Percentiles rank a stretch among this genome's conserved stretches.
Evolutionary conservation across 2,888 invertebrate species (phyloP).

Genomic region (Chymomyza fuscimana): DNA sequence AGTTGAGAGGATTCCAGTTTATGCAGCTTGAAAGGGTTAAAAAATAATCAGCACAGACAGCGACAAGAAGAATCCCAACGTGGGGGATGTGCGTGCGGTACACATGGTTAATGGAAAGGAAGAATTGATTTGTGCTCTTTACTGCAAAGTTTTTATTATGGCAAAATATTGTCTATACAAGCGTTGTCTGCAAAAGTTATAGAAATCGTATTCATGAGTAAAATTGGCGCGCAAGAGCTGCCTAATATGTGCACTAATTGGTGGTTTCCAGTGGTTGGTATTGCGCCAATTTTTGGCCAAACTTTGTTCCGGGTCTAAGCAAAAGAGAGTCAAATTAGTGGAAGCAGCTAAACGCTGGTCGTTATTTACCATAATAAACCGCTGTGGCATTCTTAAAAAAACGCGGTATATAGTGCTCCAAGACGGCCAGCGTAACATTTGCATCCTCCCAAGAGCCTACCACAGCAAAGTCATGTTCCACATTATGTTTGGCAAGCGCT

Average conservation of each 20-base stretch:
- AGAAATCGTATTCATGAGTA: constrained; percentile 62
- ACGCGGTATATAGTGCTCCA: constrained; percentile 88
- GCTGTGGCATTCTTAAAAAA: constrained; percentile 88
- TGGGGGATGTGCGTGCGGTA: background rate
- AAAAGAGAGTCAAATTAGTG: background rate
- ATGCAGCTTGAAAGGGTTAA: constrained; percentile 54
- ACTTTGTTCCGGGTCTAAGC: constrained; percentile 29
- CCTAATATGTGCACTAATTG: constrained; percentile 50
- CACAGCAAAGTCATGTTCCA: constrained; percentile 90
- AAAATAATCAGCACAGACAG: background rate
- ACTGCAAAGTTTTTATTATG: constrained; percentile 30
- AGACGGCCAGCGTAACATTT: constrained; percentile 88
- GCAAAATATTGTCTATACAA: constrained; percentile 60
- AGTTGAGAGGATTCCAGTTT: constrained; percentile 51
- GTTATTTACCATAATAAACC: constrained; percentile 86
- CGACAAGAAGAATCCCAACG: background rate
- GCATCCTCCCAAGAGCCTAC: constrained; percentile 92
- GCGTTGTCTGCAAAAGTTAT: constrained; percentile 60
- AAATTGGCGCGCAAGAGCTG: constrained; percentile 50
- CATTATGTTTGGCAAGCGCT: constrained; percentile 89
- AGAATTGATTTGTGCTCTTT: background rate
- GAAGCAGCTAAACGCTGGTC: background rate
- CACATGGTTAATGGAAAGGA: constrained; percentile 8
- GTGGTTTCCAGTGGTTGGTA: constrained; percentile 64
- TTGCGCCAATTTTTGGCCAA: constrained; percentile 45